Conservation (phyloP, 2,113 vertebrate genomes). For the Acanthochromis polyacanthus region DNA sequence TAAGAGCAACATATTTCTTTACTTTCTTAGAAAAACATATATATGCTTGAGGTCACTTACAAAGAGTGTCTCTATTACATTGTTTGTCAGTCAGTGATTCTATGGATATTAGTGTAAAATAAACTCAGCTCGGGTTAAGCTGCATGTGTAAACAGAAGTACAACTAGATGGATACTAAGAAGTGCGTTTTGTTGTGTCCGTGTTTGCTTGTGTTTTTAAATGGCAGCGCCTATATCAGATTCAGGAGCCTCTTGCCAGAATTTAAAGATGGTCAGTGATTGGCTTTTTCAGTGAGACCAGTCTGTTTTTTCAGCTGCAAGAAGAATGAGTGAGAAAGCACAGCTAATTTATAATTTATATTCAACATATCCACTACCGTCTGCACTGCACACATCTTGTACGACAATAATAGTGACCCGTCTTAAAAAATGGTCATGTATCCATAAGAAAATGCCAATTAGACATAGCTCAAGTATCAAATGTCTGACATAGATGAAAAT, state of each 20-base stretch:
- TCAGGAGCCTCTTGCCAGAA: not conserved
- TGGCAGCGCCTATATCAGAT: not conserved
- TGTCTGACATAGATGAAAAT: too few relatives aligned
- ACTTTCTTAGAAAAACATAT: too few relatives aligned
- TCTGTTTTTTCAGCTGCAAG: not conserved
- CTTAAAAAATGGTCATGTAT: not conserved
- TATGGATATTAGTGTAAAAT: too few relatives aligned
- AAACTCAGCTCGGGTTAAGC: not conserved
- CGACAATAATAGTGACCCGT: not conserved
- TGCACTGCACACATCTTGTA: too few relatives aligned
- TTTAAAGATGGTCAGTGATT: not conserved
- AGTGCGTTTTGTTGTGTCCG: not conserved
- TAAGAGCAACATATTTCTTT: too few relatives aligned
- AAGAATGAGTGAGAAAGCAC: not conserved
- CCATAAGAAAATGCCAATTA: slow-evolving; percentile 10
- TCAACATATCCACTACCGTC: not conserved
- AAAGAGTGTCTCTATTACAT: too few relatives aligned
- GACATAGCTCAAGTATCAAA: not conserved
- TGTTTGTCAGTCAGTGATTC: too few relatives aligned
- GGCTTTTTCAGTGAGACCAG: not conserved
- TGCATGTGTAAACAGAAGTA: not conserved
- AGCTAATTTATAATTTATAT: not conserved
- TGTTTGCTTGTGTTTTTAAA: not conserved
- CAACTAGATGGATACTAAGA: not conserved
- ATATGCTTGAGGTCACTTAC: too few relatives aligned